Evolutionary conservation across 1,140 invertebrate genomes (phyloP).

Genomic region (Drosophila punjabiensis): DNA sequence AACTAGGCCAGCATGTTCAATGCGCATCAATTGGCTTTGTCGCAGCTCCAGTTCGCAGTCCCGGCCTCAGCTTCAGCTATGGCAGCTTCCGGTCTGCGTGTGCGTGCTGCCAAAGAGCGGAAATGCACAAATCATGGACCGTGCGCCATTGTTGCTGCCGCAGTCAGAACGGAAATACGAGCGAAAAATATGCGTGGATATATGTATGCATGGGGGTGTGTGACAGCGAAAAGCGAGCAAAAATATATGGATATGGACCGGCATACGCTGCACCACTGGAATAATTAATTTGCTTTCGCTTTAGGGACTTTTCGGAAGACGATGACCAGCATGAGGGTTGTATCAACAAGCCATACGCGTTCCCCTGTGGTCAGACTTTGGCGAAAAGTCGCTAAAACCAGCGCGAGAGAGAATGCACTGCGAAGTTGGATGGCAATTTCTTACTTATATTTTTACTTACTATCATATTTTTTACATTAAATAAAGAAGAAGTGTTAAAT

Average conservation of each 20-base stretch:
- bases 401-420: background rate
- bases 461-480: background rate
- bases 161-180: constrained; percentile 69
- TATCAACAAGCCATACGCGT: constrained; percentile 3
- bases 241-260: constrained; percentile 22
- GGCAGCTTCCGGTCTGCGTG: constrained; percentile 39
- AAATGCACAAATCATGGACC: constrained; percentile 76
- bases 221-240: constrained; percentile 24
- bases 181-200: constrained; percentile 62
- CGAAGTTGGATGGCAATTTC: background rate
- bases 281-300: constrained; percentile 35
- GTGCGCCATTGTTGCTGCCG: constrained; percentile 62
- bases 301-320: constrained; percentile 5
- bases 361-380: background rate
- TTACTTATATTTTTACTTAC: background rate
- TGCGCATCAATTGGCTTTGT: constrained; percentile 47
- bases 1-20: constrained; percentile 57
- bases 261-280: constrained; percentile 21
- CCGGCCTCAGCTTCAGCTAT: background rate
- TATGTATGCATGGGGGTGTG: constrained; percentile 22
- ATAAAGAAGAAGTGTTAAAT: background rate
- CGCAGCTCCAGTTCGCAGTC: constrained; percentile 7
- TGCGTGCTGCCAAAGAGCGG: constrained; percentile 54
- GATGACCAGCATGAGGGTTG: constrained; percentile 20
- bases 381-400: background rate